Percentiles rank a stretch among this genome's conserved stretches.
phyloP scores from a whole-genome alignment of 2,888 invertebrate species.

The Brachypalpus laphriformis region DNA sequence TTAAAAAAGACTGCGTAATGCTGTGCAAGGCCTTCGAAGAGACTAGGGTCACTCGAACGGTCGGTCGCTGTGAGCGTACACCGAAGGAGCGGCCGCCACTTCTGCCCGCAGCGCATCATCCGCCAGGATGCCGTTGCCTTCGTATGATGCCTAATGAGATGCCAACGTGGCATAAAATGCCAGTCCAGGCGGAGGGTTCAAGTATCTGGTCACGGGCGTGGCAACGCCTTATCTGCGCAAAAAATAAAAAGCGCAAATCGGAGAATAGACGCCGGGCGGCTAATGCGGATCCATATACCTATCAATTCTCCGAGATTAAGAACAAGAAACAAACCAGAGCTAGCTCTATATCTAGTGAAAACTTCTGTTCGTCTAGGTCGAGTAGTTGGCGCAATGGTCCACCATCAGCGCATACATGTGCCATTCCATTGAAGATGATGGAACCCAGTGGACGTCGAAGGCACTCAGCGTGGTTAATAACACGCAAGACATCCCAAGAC shows the following conservation, averaged over 20 bases:
- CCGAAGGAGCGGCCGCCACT: constrained; percentile 88
- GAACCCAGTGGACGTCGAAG: constrained; percentile 88
- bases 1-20: constrained; percentile 97
- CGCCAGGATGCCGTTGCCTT: constrained; percentile 84
- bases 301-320: constrained; percentile 90
- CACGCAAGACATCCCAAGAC: constrained; percentile 96
- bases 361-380: constrained; percentile 93
- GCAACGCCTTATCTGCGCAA: constrained; percentile 82
- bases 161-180: constrained; percentile 81
- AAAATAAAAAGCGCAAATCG: constrained; percentile 76
- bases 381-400: constrained; percentile 93
- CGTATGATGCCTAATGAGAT: constrained; percentile 82
- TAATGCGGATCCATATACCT: constrained; percentile 88
- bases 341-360: constrained; percentile 94
- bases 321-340: constrained; percentile 89
- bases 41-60: constrained; percentile 87
- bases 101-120: constrained; percentile 81
- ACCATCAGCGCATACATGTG: constrained; percentile 86
- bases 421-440: constrained; percentile 89
- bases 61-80: constrained; percentile 85
- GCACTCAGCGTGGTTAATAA: constrained; percentile 94
- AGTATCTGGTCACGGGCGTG: constrained; percentile 80
- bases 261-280: constrained; percentile 82
- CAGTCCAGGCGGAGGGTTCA: constrained; percentile 76
- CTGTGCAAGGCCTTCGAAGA: constrained; percentile 98